Evolutionary conservation across 2,888 invertebrate species (phyloP), one percentile per base, ranked within the genome.

Genomic region (Drosophila tanythrix): DNA sequence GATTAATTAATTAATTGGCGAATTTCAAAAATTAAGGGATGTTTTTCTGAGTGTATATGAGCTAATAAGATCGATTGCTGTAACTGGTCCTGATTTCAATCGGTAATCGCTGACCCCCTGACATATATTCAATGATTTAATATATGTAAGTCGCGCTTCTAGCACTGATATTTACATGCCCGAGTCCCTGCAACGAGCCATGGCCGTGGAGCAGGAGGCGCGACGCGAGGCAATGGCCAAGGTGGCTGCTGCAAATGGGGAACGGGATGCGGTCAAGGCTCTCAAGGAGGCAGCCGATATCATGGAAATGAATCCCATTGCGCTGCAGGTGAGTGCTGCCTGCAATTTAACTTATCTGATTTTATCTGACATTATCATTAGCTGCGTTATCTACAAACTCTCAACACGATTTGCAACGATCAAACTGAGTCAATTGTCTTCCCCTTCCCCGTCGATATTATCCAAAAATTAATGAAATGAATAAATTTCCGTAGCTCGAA

Each of bases 151-250:
- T 18, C 8, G 0, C 4, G 8, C 8, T 6, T 13, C 2, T 21
- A 87, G 86, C 51, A 88, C 88, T 29, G 87, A 87, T 56, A 89
- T 87, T 40, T 66, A 72, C 7, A 84, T 87, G 79, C 87, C 87
- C 1, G 77, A 81, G 4, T 62, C 77, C 10, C 38, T 87, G n/a
- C 89, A 89, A 55, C 81, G 87, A 0, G 89, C 87, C 51, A 75
- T 87, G 88, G 87, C 87, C 11, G 86, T 89, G 13, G 87, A 87
- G 51, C 89, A 89, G 68, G 87, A 87, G 53, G 88, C 87, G 0
- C 62, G 77, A 5, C 85, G 87, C 3, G 87, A 87, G 51, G 87
- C 87, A 2, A 89, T 81, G 73, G 86, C 86, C 27, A 86, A 86
- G 51, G 79, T 89, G 10, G 87, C 88, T 2, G 85, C 87, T 0